Conservation (phyloP, 2,888 invertebrate genomes). For the Drosophila nr. perissopoda region DNA sequence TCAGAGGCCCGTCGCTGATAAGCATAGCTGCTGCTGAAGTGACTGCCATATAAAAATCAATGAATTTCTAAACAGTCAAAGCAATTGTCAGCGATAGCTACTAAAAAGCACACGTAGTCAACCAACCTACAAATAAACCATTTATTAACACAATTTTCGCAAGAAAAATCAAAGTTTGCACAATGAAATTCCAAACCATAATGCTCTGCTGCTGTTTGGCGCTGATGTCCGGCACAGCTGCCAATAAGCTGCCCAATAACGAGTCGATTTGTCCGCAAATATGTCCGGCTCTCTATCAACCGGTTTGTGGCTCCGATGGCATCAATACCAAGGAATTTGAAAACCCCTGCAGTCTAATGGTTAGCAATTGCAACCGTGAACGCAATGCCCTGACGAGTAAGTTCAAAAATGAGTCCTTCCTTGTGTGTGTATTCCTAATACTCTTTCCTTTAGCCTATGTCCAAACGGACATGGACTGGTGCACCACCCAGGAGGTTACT, state of each 20-base stretch:
- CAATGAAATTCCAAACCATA: slow-evolving; percentile 51
- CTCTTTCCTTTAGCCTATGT: slow-evolving; percentile 55
- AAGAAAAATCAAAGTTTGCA: slow-evolving; percentile 21
- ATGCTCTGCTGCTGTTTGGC: slow-evolving; percentile 51
- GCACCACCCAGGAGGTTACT: slow-evolving; percentile 69
- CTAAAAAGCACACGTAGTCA: slow-evolving; percentile 50
- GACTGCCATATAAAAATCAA: slow-evolving; percentile 61
- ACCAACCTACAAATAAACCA: slow-evolving; percentile 18
- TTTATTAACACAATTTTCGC: slow-evolving; percentile 19
- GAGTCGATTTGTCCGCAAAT: slow-evolving; percentile 69
- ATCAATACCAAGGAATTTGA: slow-evolving; percentile 70
- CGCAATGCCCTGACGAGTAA: slow-evolving; percentile 63
- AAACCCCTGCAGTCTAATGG: slow-evolving; percentile 69
- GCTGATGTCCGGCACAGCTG: slow-evolving; percentile 52
- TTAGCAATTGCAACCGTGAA: slow-evolving; percentile 75
- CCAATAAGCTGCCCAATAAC: slow-evolving; percentile 57
- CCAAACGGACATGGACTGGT: slow-evolving; percentile 77
- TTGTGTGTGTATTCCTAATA: not conserved
- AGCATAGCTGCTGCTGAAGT: slow-evolving; percentile 33
- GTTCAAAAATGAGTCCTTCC: slow-evolving; percentile 1
- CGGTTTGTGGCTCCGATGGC: slow-evolving; percentile 79
- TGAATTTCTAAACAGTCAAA: slow-evolving; percentile 57
- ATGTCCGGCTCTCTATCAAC: slow-evolving; percentile 69
- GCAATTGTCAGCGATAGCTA: slow-evolving; percentile 68
- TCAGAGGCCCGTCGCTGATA: slow-evolving; percentile 55